phyloP scores from a whole-genome alignment of 1,140 invertebrate genomes.

The Campoletis sonorensis region DNA sequence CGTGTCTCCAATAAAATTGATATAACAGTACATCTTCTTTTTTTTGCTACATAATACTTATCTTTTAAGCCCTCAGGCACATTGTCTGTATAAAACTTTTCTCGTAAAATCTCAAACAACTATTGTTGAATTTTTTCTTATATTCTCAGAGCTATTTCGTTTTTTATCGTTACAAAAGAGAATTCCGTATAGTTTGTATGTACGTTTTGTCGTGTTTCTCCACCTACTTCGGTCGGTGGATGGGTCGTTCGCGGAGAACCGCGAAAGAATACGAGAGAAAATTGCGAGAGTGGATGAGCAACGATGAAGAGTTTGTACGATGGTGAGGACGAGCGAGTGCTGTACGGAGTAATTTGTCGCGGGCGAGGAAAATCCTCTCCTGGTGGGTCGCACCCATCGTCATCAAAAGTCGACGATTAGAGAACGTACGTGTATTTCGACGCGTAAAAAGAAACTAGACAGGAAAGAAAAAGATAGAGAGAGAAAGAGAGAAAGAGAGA shows the following conservation, averaged over 20 bases:
- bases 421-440: not conserved
- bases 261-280: constrained; percentile 34
- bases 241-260: not conserved
- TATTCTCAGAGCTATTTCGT: constrained; percentile 29
- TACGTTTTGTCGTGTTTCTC: not conserved
- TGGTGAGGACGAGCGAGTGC: not conserved
- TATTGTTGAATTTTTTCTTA: constrained; percentile 12
- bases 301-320: too few relatives aligned
- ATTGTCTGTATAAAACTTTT: not conserved
- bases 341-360: constrained; percentile 17
- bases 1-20: too few relatives aligned
- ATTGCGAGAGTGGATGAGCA: constrained; percentile 30
- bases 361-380: constrained; percentile 17
- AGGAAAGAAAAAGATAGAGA: not conserved
- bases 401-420: constrained; percentile 37
- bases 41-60: not conserved
- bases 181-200: not conserved
- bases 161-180: constrained; percentile 17
- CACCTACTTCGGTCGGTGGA: not conserved
- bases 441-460: too few relatives aligned
- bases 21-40: not conserved
- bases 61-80: not conserved
- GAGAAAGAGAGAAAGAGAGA: constrained; percentile 7
- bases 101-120: constrained; percentile 31
- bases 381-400: constrained; percentile 37